Conservation (phyloP, 2,797 vertebrate species). For the Basileuterus tristriatus region DNA sequence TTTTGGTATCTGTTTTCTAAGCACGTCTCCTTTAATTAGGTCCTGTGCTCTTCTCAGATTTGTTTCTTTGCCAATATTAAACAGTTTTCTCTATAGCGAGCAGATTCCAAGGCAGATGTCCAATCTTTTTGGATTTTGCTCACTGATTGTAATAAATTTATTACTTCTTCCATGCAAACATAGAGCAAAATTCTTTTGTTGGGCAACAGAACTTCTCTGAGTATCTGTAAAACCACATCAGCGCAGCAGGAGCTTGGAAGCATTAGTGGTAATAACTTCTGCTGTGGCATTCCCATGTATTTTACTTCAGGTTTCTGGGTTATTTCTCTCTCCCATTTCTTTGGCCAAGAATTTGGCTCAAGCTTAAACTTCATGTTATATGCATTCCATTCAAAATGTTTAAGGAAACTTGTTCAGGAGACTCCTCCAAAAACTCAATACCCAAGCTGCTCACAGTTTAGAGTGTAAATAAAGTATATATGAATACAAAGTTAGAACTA, state of each 20-base stretch:
- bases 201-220: constrained; percentile 24
- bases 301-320: neutral
- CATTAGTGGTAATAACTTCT: neutral
- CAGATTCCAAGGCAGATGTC: constrained; percentile 60
- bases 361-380: neutral
- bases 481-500: neutral
- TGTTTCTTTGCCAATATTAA: constrained; percentile 57
- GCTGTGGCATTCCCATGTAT: neutral
- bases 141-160: constrained; percentile 52
- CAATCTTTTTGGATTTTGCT: constrained; percentile 60
- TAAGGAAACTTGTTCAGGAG: neutral
- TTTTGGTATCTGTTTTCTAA: constrained; percentile 54
- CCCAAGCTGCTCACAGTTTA: neutral
- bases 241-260: neutral
- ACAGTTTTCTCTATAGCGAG: constrained; percentile 44
- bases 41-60: constrained; percentile 37
- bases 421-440: neutral
- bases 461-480: neutral
- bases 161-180: constrained; percentile 42
- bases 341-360: neutral
- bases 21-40: constrained; percentile 57
- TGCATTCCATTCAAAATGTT: neutral
- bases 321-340: neutral
- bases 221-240: neutral
- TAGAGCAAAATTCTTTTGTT: constrained; percentile 48